phyloP scores from a whole-genome alignment of 2,797 vertebrate genomes.

The Lophura swinhoii region DNA sequence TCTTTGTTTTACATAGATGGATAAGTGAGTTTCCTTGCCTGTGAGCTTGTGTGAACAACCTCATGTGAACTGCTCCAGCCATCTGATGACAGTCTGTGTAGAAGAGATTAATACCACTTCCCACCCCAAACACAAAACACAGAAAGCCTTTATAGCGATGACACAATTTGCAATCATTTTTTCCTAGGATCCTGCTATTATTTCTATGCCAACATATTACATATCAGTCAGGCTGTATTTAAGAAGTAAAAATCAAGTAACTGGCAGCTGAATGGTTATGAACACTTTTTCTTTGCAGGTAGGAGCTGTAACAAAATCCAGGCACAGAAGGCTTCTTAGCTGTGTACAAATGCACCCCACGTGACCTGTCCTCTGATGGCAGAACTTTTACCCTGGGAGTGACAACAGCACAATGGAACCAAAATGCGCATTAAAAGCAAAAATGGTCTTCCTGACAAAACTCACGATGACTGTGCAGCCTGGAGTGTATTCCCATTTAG shows the following conservation, averaged over 20 bases:
- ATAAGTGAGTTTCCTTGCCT: not conserved
- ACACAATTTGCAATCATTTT: not conserved
- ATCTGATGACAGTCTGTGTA: not conserved
- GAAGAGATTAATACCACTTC: constrained; percentile 9
- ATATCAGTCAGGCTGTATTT: not conserved
- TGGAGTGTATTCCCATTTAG: not conserved
- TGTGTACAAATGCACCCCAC: rapidly evolving
- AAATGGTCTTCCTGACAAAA: not conserved
- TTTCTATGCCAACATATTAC: not conserved
- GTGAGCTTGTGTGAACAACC: constrained; percentile 46
- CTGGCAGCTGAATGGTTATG: not conserved
- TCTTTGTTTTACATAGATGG: not conserved
- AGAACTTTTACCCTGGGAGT: not conserved
- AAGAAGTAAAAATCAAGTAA: constrained; percentile 26
- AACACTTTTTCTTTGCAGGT: not conserved
- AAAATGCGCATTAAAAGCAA: not conserved
- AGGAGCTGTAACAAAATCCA: not conserved
- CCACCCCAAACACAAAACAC: not conserved
- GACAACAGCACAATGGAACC: not conserved
- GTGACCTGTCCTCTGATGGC: not conserved
- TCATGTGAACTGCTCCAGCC: constrained; percentile 27
- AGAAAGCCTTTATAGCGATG: constrained; percentile 2
- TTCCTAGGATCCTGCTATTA: not conserved
- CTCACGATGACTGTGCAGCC: not conserved
- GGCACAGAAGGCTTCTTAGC: not conserved